These are phyloP conservation scores for Dinocampus coccinellae DNA, from an alignment of 2,888 invertebrate genomes.

Conservation along the genomic window DNA sequence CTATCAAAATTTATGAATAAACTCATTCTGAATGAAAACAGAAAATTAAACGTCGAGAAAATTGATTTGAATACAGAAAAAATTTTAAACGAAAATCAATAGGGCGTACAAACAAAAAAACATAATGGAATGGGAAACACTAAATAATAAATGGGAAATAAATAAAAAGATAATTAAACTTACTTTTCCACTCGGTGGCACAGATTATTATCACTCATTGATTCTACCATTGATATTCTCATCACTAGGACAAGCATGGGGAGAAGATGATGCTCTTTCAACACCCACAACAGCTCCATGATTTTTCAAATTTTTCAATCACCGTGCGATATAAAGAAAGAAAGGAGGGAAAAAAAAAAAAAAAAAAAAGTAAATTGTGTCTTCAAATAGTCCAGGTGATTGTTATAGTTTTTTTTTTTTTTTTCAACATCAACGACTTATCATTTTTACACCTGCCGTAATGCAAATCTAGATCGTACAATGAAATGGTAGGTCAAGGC, in stretches of 20 bases:
- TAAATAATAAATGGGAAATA: background rate
- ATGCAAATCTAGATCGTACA: background rate
- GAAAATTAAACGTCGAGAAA: background rate
- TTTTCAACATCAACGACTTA: no score
- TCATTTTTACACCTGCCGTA: background rate
- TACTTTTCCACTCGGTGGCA: conserved; percentile 68
- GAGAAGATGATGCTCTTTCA: conserved; percentile 42
- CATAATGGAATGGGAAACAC: background rate
- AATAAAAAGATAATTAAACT: conserved; percentile 41
- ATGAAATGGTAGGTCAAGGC: background rate
- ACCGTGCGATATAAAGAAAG: conserved; percentile 6
- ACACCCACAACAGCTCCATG: conserved; percentile 44
- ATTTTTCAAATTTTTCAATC: background rate
- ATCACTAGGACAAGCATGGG: conserved; percentile 52
- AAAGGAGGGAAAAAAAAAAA: background rate
- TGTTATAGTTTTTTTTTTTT: background rate
- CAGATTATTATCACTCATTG: conserved; percentile 62
- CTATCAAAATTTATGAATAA: background rate
- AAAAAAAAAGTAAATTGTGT: background rate
- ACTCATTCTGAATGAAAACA: background rate
- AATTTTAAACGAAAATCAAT: background rate
- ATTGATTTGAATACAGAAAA: background rate
- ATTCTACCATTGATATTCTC: conserved; percentile 44
- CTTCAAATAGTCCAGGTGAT: background rate
- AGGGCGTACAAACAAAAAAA: background rate